These are phyloP conservation scores for Malurus leucopterus DNA, from an alignment of 2,797 vertebrate species.

Conservation along the genomic window DNA sequence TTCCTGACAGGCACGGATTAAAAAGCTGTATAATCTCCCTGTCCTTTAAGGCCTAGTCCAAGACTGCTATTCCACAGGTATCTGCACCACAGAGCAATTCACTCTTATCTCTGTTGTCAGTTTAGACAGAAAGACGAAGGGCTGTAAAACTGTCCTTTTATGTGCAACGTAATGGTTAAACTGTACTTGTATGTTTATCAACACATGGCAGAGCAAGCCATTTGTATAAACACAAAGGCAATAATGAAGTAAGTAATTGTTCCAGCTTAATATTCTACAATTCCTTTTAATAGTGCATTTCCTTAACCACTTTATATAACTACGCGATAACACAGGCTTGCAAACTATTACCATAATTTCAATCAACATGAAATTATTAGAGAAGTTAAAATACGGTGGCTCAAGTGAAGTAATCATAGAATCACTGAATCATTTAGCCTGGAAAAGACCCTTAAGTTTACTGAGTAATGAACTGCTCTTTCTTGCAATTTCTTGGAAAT, in stretches of 20 bases:
- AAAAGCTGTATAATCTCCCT: neutral
- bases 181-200: neutral
- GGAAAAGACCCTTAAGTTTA: neutral
- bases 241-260: neutral
- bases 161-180: neutral
- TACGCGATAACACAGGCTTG: neutral
- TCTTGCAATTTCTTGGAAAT: neutral
- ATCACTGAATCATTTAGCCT: neutral
- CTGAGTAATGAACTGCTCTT: neutral
- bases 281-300: neutral
- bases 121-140: neutral
- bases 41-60: neutral
- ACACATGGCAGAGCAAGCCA: neutral
- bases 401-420: neutral
- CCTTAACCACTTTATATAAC: neutral
- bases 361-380: neutral
- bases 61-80: neutral
- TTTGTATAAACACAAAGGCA: neutral
- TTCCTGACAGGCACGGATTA: neutral
- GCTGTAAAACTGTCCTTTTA: neutral
- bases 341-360: neutral
- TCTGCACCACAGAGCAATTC: neutral
- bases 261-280: neutral
- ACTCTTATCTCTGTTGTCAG: neutral
- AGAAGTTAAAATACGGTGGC: neutral